Conservation (phyloP, 2,113 vertebrate genomes). For the Anser brachyrhynchus region DNA sequence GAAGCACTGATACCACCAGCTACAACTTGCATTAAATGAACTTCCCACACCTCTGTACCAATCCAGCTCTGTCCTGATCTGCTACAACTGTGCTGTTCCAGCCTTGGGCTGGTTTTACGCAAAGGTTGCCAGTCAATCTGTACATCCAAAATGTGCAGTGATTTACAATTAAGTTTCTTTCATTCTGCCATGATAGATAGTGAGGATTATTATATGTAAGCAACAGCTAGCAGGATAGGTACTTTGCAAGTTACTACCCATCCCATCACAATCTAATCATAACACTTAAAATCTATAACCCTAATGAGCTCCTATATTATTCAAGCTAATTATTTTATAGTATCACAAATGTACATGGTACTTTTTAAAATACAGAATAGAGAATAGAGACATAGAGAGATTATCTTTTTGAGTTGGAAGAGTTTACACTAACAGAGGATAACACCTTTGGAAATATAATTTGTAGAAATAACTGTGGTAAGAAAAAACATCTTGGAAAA, state of each 20-base stretch:
- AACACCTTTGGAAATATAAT: constrained; percentile 1
- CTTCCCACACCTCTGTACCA: constrained; percentile 38
- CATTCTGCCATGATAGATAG: background rate
- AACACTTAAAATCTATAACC: background rate
- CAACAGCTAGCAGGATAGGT: background rate
- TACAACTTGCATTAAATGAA: constrained; percentile 17
- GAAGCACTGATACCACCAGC: background rate
- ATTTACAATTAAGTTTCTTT: background rate
- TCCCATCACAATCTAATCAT: background rate
- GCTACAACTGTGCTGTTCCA: background rate
- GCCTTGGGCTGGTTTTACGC: background rate
- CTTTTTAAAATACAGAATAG: background rate
- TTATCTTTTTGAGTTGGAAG: background rate
- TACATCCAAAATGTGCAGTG: background rate
- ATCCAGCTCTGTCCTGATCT: background rate
- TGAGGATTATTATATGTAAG: background rate
- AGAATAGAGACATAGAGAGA: background rate
- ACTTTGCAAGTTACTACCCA: background rate
- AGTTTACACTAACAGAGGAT: background rate
- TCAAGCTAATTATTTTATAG: background rate
- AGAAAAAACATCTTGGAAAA: background rate
- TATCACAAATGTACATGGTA: background rate
- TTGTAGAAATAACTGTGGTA: background rate
- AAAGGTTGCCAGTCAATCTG: background rate
- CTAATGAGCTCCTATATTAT: background rate